Evolutionary conservation across 2,113 vertebrate genomes (phyloP).

Genomic region (Cathartes aura): DNA sequence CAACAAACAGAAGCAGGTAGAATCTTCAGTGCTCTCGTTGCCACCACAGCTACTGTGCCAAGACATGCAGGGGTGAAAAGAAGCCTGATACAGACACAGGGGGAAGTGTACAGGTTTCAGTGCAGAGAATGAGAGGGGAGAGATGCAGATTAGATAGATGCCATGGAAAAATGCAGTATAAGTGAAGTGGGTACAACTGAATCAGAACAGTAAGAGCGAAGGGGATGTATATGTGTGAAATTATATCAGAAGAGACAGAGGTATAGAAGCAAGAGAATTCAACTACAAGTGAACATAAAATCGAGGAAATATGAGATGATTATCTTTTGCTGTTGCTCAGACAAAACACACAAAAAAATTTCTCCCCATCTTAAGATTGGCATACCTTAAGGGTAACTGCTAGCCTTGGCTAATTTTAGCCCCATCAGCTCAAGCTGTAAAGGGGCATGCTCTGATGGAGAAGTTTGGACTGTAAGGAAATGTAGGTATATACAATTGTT

Average conservation of each 20-base stretch:
- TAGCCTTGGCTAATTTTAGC: background rate
- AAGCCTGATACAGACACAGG: background rate
- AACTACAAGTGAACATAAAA: background rate
- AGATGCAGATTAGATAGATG: background rate
- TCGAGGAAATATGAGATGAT: background rate
- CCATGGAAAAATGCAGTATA: background rate
- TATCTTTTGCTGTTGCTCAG: background rate
- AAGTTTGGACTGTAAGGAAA: background rate
- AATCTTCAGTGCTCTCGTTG: background rate
- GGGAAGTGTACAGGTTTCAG: background rate
- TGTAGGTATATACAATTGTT: background rate
- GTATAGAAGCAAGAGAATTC: background rate
- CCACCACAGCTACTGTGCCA: background rate
- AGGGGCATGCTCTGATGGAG: background rate
- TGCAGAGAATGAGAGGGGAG: background rate
- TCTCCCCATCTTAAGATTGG: background rate
- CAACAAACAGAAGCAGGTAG: background rate
- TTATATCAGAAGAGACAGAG: background rate
- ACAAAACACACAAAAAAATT: background rate
- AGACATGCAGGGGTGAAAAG: background rate
- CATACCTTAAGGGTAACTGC: background rate
- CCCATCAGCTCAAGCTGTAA: background rate
- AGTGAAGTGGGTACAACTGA: background rate
- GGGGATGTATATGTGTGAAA: background rate
- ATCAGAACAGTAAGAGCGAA: background rate